Conservation (phyloP, 1,140 invertebrate genomes). For the Brachionus manjavacas region DNA sequence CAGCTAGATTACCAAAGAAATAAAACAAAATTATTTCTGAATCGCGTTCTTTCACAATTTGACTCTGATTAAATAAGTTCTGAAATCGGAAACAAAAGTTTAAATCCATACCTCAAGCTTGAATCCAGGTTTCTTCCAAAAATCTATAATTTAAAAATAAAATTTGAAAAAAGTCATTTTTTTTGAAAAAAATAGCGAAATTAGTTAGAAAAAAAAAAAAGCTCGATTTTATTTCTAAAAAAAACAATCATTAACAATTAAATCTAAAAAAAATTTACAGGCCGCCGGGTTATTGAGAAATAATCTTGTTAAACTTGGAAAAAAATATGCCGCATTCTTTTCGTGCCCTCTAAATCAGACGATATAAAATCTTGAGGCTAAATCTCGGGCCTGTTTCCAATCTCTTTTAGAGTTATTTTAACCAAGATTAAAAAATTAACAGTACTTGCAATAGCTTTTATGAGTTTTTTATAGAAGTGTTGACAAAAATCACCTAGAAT, state of each 20-base stretch:
- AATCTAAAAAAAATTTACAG: background rate
- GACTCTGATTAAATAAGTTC: no score
- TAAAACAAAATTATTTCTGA: constrained; percentile 32
- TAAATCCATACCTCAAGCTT: background rate
- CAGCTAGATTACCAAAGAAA: constrained; percentile 43
- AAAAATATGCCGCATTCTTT: background rate
- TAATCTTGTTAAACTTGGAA: background rate
- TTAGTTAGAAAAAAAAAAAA: background rate
- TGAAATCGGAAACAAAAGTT: no score
- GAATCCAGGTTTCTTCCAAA: background rate
- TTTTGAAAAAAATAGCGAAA: background rate
- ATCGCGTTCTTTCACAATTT: background rate
- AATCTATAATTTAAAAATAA: background rate
- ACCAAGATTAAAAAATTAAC: background rate
- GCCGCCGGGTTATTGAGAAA: background rate
- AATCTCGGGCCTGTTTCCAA: background rate
- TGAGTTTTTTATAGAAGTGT: background rate
- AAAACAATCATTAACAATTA: constrained; percentile 1
- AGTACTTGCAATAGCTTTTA: background rate
- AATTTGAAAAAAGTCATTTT: background rate
- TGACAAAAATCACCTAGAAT: background rate
- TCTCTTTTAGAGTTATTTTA: background rate
- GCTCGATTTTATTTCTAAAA: background rate
- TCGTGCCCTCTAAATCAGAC: background rate
- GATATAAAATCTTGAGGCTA: background rate